Evolutionary conservation across 2,888 invertebrate genomes (phyloP), one percentile per base, ranked within the genome.

Genomic region (Drosophila mercatorum): DNA sequence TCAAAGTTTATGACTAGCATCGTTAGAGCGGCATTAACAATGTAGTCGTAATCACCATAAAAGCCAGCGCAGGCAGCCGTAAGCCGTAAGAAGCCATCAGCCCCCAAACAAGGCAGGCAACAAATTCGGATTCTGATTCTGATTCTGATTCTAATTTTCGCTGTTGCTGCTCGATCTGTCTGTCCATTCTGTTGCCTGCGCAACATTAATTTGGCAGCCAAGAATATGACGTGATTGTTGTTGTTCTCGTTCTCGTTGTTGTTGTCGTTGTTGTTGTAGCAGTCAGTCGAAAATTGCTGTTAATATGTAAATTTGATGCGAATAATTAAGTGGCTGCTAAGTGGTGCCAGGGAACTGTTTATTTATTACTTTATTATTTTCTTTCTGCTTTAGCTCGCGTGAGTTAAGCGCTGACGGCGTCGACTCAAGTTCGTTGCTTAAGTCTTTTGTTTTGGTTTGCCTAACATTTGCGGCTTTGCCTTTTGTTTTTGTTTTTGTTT

Each of bases 401-500:
- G 77, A 68, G 43, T 60, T 44, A 52, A 47, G 52, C 31, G 63
- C 52, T 49, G 53, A 59, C 51, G 51, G 51, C 47, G 53, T 40
- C 58, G 44, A 28, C 57, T 71, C 84, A 83, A 83, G 91, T 91
- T 91, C 80, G 88, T 81, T 80, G 75, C 82, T 83, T 84, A 80
- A 91, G 83, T 91, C 91, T 84, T 90, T 91, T 89, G 90, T 90
- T 88, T 81, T 77, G 56, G 60, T 75, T 68, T 58, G 44, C 62
- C 59, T 58, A 71, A 69, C 57, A 64, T 36, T 63, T 41, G 63
- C 52, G 53, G 17, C 11, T 47, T 57, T 65, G 31, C 41, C 46
- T n/a, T 58, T 14, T 65, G 7, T 66, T 72, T 62, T 68, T 44
- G 7, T 66, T 72, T 61, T 68, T 44, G 44, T 44, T 12, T 2